These are phyloP conservation scores for Poeciliopsis occidentalis DNA, from an alignment of 2,113 vertebrate genomes.

Conservation along the genomic window DNA sequence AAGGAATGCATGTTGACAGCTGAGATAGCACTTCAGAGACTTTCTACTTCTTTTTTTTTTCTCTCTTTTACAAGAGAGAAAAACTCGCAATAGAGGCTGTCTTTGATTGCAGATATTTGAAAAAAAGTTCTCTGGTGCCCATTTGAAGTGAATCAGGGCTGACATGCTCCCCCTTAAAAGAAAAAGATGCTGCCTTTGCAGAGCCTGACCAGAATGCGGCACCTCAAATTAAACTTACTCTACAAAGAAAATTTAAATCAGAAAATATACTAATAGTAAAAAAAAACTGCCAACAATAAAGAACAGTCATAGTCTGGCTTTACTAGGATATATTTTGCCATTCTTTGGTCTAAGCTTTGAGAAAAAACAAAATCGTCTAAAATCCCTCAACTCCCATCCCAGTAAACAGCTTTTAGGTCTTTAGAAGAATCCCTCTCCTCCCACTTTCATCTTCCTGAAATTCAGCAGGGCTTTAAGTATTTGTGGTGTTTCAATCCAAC, in stretches of 20 bases:
- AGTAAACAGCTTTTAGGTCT: conserved; percentile 24
- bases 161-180: conserved; percentile 85
- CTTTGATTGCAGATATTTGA: conserved; percentile 80
- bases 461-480: conserved; percentile 72
- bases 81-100: conserved; percentile 76
- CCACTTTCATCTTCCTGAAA: conserved; percentile 64
- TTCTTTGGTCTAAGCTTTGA: conserved; percentile 20
- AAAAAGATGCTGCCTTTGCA: conserved; percentile 85
- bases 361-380: conserved; percentile 16
- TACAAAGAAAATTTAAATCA: conserved; percentile 74
- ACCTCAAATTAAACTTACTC: conserved; percentile 78
- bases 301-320: conserved; percentile 1
- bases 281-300: background rate
- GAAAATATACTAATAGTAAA: background rate
- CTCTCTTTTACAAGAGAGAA: conserved; percentile 70
- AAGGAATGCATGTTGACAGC: conserved; percentile 59
- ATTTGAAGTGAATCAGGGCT: conserved; percentile 90
- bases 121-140: conserved; percentile 78
- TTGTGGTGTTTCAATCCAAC: conserved; percentile 76
- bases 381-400: conserved; percentile 25
- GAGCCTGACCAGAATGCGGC: conserved; percentile 82
- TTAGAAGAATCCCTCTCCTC: conserved; percentile 38
- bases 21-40: conserved; percentile 67
- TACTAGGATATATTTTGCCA: conserved; percentile 5
- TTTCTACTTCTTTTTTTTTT: conserved; percentile 24